Conservation (phyloP, 2,888 invertebrate species). For the Argyra leucocephala region DNA sequence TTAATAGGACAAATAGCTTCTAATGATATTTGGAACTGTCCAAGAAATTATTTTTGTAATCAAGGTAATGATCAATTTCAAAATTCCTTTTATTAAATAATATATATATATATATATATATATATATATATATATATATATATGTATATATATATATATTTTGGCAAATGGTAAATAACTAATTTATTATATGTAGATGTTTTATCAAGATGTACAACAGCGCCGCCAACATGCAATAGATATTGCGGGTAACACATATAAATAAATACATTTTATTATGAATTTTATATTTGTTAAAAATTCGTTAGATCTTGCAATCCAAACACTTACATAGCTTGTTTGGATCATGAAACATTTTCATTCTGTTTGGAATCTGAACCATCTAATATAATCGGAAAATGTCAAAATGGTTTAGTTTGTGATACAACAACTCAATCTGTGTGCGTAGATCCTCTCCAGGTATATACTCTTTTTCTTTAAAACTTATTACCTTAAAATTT, state of each 20-base stretch:
- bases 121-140: no score
- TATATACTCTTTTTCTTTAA: not conserved
- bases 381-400: not conserved
- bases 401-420: conserved; percentile 12
- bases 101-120: no score
- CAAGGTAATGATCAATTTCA: no score
- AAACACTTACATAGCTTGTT: conserved; percentile 9
- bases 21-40: not conserved
- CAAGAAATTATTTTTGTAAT: not conserved
- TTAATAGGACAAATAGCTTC: not conserved
- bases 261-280: not conserved
- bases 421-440: not conserved
- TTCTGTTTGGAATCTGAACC: conserved; percentile 14
- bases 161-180: no score
- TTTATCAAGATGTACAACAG: not conserved
- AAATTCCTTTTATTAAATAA: no score
- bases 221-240: not conserved
- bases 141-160: no score
- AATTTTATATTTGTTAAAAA: not conserved
- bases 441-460: not conserved
- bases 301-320: not conserved
- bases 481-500: no score
- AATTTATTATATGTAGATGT: not conserved
- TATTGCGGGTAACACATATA: not conserved
- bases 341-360: conserved; percentile 13